phyloP scores from a whole-genome alignment of 2,888 invertebrate species.

The Lithophane leautieri region DNA sequence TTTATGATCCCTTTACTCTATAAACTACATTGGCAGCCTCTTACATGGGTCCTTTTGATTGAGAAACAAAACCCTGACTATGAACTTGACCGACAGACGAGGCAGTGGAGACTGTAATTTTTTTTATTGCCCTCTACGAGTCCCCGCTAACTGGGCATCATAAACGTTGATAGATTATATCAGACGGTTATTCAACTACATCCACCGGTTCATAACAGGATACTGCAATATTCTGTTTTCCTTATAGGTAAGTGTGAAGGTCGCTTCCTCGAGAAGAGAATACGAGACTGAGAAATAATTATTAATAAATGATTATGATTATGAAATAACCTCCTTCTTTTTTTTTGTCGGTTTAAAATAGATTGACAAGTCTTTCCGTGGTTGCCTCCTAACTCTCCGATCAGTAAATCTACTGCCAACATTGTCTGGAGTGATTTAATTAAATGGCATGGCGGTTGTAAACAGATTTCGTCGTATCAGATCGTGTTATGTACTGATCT shows the following conservation, averaged over 20 bases:
- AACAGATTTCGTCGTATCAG: background rate
- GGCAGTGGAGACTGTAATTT: background rate
- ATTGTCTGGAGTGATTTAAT: background rate
- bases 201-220: conserved; percentile 41
- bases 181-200: conserved; percentile 18
- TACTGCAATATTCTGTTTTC: conserved; percentile 22
- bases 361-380: background rate
- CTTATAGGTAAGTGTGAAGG: conserved; percentile 8
- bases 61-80: background rate
- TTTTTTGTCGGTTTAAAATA: background rate
- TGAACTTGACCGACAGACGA: conserved; percentile 21
- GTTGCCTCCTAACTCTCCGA: background rate
- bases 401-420: background rate
- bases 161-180: conserved; percentile 1
- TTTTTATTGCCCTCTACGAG: conserved; percentile 22
- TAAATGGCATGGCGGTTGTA: background rate
- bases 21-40: background rate
- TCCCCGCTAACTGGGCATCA: background rate
- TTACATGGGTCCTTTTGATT: background rate
- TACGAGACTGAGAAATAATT: too few species aligned
- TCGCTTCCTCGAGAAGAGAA: background rate
- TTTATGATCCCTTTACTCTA: background rate
- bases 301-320: too few species aligned
- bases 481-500: background rate
- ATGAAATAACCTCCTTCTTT: background rate